Percentiles rank a stretch among this genome's conserved stretches.
These are phyloP conservation scores for Tetragonula clypearis DNA, from an alignment of 1,140 invertebrate species.

Conservation along the genomic window DNA sequence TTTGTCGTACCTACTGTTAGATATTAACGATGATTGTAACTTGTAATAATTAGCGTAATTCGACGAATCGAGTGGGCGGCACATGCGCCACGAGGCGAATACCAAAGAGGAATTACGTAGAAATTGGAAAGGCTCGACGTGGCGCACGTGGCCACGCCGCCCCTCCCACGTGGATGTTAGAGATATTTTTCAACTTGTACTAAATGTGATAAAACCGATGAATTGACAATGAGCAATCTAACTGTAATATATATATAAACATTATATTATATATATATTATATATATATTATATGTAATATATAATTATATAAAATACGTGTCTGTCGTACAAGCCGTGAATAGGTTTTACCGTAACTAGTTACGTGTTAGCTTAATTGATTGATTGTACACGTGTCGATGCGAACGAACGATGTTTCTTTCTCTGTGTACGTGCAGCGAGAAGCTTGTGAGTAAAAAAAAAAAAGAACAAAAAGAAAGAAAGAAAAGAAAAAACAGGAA, in stretches of 20 bases:
- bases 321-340: slow-evolving; percentile 79
- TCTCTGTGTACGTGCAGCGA: slow-evolving; percentile 5
- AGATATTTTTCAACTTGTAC: slow-evolving; percentile 82
- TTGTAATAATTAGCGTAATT: slow-evolving; percentile 60
- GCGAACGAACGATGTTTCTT: slow-evolving; percentile 27
- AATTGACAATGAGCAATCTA: slow-evolving; percentile 82
- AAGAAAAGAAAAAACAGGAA: neutral
- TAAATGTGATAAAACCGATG: slow-evolving; percentile 81
- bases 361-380: slow-evolving; percentile 74
- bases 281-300: slow-evolving; percentile 55
- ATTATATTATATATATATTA: slow-evolving; percentile 58
- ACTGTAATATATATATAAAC: slow-evolving; percentile 75
- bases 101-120: neutral
- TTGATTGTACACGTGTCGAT: slow-evolving; percentile 53
- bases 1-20: slow-evolving; percentile 78
- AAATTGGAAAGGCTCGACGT: neutral
- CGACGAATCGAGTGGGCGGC: slow-evolving; percentile 32
- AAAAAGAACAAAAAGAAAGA: neutral
- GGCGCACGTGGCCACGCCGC: slow-evolving; percentile 30
- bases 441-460: neutral
- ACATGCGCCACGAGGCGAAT: slow-evolving; percentile 9
- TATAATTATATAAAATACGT: slow-evolving; percentile 71
- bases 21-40: slow-evolving; percentile 64
- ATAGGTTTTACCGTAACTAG: slow-evolving; percentile 74
- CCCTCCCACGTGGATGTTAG: slow-evolving; percentile 75